Evolutionary conservation across 2,797 vertebrate species (phyloP), one percentile per base, ranked within the genome.

Genomic region (Antennarius maculatus): DNA sequence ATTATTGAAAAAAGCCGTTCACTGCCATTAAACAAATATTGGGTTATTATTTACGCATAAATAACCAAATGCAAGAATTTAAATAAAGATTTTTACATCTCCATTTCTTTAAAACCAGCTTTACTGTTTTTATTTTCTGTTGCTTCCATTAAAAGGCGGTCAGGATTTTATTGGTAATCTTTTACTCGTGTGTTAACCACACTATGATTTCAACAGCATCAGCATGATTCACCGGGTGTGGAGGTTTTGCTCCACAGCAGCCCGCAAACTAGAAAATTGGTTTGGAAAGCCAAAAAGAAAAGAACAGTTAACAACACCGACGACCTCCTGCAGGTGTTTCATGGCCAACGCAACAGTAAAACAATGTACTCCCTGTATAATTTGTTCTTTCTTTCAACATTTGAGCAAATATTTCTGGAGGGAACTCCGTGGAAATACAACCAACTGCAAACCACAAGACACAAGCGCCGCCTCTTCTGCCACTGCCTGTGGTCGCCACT

Each of bases 311-410:
- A 54, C 78, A 48, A 34, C 51, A 60, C 34, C 7, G 47, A 41
- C 55, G 27, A 59, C 72, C 48, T 63, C 67, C 72, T 69, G 74
- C 72, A 81, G 83, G 65, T 83, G 80, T 75, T 80, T 79, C 54
- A 66, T 53, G 39, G 52, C 61, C 49, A 52, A 58, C 8, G 60
- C 1, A 16, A 66, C 53, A 53, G 68, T 65, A 71, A 68, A 79
- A 62, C 23, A 54, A 47, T 17, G 3, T 43, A 64, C 79, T 73
- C 66, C 18, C 15, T 58, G 53, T 43, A 47, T 50, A 61, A 68
- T 76, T 67, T 61, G 23, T 76, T 63, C 50, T 75, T 60, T 43
- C 66, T 69, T 66, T 54, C 48, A 76, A 81, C 58, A 39, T 64
- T 54, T 60, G 16, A 52, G 52, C 31, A 63, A 59, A 59, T 49